phyloP scores from a whole-genome alignment of 2,797 vertebrate species.

The Hydrolagus colliei region DNA sequence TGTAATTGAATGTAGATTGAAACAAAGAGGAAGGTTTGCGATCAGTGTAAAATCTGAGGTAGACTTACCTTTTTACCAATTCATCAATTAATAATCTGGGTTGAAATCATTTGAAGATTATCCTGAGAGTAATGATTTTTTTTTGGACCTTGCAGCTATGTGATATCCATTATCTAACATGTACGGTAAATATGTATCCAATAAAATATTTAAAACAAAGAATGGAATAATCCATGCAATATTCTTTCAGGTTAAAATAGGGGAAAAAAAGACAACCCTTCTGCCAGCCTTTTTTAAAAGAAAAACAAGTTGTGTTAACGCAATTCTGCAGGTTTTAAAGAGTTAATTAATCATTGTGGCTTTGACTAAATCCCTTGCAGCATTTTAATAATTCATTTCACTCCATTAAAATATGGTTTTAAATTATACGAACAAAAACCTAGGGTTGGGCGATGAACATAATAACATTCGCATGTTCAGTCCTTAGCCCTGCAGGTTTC shows the following conservation, averaged over 20 bases:
- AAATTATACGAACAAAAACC: not conserved
- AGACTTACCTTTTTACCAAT: not conserved
- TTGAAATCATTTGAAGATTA: not conserved
- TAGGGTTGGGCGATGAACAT: not conserved
- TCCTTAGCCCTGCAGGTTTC: not conserved
- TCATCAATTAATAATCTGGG: not conserved
- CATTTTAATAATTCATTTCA: not conserved
- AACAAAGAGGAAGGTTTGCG: not conserved
- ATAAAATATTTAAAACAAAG: not conserved
- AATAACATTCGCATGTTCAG: not conserved
- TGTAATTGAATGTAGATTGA: not conserved
- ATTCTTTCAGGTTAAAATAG: not conserved
- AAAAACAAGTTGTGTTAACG: not conserved
- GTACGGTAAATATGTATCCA: not conserved
- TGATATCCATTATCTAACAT: not conserved
- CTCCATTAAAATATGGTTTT: not conserved
- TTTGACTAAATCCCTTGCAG: not conserved
- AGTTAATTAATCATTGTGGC: not conserved
- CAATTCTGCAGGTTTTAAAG: not conserved
- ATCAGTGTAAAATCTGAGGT: not conserved
- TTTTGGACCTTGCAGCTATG: not conserved
- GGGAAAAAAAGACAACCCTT: not conserved
- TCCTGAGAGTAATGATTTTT: not conserved
- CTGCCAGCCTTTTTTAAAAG: not conserved
- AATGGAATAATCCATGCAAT: not conserved